Evolutionary conservation across 2,113 vertebrate species (phyloP), one percentile per base, ranked within the genome.

Genomic region (Nannospalax galili): DNA sequence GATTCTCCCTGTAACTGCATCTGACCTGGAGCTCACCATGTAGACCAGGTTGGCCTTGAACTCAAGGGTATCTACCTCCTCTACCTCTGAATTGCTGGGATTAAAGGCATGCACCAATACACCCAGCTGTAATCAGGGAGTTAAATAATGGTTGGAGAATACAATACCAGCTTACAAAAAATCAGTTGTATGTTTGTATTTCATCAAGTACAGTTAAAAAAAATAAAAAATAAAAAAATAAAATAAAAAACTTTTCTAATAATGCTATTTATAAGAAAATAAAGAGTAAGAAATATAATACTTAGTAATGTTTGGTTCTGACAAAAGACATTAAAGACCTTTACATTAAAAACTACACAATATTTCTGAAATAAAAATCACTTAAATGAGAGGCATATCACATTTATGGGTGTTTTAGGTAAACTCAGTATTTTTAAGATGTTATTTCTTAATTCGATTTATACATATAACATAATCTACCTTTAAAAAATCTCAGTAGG

Each of bases 241-340:
- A n/a, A n/a, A n/a, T 79, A 4, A 75, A 75, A 90, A 74, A 40
- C 35, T 9, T 84, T 80, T 56, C 20, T 20, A 92, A 32, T 42
- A 60, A 77, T 92, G 37, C 30, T 92, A 1, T 65, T 88, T 62
- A 48, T 73, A 73, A 74, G 58, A 48, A 20, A 4, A 48, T 92
- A 28, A 92, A 62, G 48, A 89, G 82, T 94, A 79, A 72, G 35
- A 84, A 79, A 90, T 96, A 56, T 75, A 79, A 90, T 96, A 56
- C 70, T 64, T 86, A 56, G 30, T 62, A 35, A 37, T 86, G 48
- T 52, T 52, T 52, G 93, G 78, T 82, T 74, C 37, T 96, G 70
- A 82, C 56, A 82, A 82, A 81, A 78, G 48, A 75, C 75, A 0
- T 45, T 3, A 26, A 92, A 82, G 56, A 92, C 5, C 24, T 92